phyloP scores from a whole-genome alignment of 2,113 vertebrate species.

The Lepus americanus region DNA sequence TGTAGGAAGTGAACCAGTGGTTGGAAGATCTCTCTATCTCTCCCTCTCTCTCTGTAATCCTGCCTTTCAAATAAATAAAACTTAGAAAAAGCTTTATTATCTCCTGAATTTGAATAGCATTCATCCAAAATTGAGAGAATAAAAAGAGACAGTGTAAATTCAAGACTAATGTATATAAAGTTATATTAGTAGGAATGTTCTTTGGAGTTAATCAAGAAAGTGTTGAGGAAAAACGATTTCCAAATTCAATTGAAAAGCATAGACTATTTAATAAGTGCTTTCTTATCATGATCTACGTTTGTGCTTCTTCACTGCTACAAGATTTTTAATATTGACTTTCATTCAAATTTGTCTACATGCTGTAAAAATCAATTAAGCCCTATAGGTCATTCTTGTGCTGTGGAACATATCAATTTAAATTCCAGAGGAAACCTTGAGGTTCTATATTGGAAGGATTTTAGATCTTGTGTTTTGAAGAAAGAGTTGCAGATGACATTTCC shows the following conservation, averaged over 20 bases:
- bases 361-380: neutral
- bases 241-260: neutral
- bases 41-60: no score
- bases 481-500: neutral
- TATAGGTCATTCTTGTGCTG: constrained; percentile 14
- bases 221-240: neutral
- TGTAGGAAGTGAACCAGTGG: no score
- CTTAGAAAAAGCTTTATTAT: neutral
- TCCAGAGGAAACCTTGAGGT: neutral
- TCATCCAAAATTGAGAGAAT: neutral
- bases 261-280: neutral
- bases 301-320: neutral
- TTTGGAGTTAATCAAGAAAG: constrained; percentile 1
- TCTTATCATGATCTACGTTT: constrained; percentile 21
- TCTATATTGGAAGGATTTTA: neutral
- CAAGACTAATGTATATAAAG: neutral
- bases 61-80: no score
- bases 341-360: constrained; percentile 36
- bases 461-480: neutral
- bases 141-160: neutral
- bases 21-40: no score
- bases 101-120: neutral
- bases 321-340: constrained; percentile 1
- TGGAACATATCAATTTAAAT: neutral
- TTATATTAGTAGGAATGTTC: neutral